Evolutionary conservation across 1,140 invertebrate species (phyloP).

Genomic region (Temnothorax nylanderi): DNA sequence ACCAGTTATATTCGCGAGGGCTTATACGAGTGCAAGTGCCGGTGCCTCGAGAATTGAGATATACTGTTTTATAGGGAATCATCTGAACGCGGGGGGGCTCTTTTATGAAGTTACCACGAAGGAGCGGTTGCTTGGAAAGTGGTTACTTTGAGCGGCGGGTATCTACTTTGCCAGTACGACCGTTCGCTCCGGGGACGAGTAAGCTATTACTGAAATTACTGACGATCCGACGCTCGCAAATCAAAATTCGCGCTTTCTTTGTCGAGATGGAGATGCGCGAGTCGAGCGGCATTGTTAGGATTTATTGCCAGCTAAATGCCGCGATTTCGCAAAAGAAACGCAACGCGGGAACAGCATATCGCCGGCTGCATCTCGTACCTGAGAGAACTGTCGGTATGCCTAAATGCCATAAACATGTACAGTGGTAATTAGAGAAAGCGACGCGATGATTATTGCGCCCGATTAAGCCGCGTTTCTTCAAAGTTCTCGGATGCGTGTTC

Average conservation of each 20-base stretch:
- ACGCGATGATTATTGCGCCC: constrained; percentile 59
- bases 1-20: constrained; percentile 64
- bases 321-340: constrained; percentile 63
- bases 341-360: constrained; percentile 40
- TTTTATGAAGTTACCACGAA: constrained; percentile 83
- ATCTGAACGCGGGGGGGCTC: constrained; percentile 77
- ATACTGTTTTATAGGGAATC: constrained; percentile 82
- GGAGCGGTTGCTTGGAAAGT: constrained; percentile 74
- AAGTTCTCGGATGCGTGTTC: background rate
- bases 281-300: constrained; percentile 70
- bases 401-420: constrained; percentile 60
- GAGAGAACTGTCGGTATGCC: constrained; percentile 21
- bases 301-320: constrained; percentile 73
- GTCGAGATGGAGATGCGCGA: constrained; percentile 60
- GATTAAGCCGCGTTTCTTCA: constrained; percentile 17
- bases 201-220: constrained; percentile 85
- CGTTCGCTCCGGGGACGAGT: constrained; percentile 76
- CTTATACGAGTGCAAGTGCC: constrained; percentile 35
- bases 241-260: constrained; percentile 83
- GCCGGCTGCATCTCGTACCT: constrained; percentile 20
- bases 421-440: constrained; percentile 55
- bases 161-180: constrained; percentile 53
- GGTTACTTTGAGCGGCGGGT: constrained; percentile 75
- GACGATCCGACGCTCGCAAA: constrained; percentile 84
- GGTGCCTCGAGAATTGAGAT: constrained; percentile 79